Conservation (phyloP, 2,888 invertebrate species). For the Atethmia centrago region DNA sequence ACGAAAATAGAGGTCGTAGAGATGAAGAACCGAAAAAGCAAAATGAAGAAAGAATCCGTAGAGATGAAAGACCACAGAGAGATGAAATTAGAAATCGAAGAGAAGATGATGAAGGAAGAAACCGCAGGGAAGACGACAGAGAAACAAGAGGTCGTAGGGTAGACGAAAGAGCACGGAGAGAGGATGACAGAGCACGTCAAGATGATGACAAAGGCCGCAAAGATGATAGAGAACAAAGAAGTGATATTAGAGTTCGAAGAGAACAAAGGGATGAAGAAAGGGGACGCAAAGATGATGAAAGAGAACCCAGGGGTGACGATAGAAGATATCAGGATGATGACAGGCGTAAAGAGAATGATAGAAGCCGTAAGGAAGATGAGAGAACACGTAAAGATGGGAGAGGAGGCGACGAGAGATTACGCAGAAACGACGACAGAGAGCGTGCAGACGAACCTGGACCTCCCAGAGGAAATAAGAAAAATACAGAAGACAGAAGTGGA, state of each 20-base stretch:
- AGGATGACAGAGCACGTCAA: conserved; percentile 45
- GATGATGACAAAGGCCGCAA: conserved; percentile 41
- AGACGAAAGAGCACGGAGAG: conserved; percentile 35
- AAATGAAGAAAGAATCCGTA: conserved; percentile 1
- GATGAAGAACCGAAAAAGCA: conserved; percentile 21
- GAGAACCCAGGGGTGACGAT: conserved; percentile 36
- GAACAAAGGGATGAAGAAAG: conserved; percentile 55
- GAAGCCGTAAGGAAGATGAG: conserved; percentile 39
- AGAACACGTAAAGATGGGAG: conserved; percentile 32
- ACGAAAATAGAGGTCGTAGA: conserved; percentile 16
- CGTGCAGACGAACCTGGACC: conserved; percentile 48
- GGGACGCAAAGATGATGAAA: conserved; percentile 35
- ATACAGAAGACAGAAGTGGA: conserved; percentile 47
- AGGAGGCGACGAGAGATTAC: conserved; percentile 51
- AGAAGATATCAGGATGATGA: conserved; percentile 57
- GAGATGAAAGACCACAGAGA: conserved; percentile 29
- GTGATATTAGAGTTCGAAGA: conserved; percentile 40
- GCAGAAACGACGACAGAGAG: conserved; percentile 50
- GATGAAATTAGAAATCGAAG: conserved; percentile 34
- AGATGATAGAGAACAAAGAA: conserved; percentile 34
- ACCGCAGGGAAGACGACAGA: conserved; percentile 44
- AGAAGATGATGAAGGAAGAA: conserved; percentile 55
- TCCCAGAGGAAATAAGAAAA: conserved; percentile 54
- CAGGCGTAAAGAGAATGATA: conserved; percentile 40
- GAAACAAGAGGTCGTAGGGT: conserved; percentile 32